Evolutionary conservation across 1,140 invertebrate genomes (phyloP).

Genomic region (Drosophila suzukii): DNA sequence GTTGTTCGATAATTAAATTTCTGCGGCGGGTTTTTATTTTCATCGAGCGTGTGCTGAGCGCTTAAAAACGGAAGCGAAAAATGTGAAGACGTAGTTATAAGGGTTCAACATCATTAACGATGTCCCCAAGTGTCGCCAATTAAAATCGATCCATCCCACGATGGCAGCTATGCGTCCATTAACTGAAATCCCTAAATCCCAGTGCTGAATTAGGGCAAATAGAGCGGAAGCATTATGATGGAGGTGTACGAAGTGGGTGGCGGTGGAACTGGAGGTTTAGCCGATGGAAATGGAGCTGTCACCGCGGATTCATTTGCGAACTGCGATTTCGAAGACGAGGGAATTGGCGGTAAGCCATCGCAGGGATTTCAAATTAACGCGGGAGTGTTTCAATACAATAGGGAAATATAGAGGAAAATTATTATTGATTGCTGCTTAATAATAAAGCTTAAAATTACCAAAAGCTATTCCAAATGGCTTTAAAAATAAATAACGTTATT

Average conservation of each 20-base stretch:
- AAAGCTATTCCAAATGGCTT: neutral
- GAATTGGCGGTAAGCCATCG: slow-evolving; percentile 66
- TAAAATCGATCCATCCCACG: slow-evolving; percentile 40
- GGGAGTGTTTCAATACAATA: neutral
- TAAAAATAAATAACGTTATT: neutral
- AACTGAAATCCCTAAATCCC: slow-evolving; percentile 43
- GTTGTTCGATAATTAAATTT: slow-evolving; percentile 16
- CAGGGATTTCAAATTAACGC: slow-evolving; percentile 10
- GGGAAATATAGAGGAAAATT: neutral
- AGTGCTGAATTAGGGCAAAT: slow-evolving; percentile 46
- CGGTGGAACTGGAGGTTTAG: neutral
- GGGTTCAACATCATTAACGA: slow-evolving; percentile 31
- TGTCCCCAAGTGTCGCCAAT: slow-evolving; percentile 53
- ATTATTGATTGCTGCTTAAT: neutral
- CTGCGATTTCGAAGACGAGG: slow-evolving; percentile 63
- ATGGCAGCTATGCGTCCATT: slow-evolving; percentile 26
- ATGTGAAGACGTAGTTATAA: slow-evolving; percentile 19
- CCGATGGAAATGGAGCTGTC: neutral
- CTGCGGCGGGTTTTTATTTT: slow-evolving; percentile 7
- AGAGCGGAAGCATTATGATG: slow-evolving; percentile 56
- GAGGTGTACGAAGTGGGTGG: slow-evolving; percentile 28
- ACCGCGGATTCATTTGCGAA: slow-evolving; percentile 21
- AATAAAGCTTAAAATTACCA: too few relatives aligned
- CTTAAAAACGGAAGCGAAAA: slow-evolving; percentile 11
- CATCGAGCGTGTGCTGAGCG: slow-evolving; percentile 1